Conservation (phyloP, 2,113 vertebrate species). For the Fulica atra region DNA sequence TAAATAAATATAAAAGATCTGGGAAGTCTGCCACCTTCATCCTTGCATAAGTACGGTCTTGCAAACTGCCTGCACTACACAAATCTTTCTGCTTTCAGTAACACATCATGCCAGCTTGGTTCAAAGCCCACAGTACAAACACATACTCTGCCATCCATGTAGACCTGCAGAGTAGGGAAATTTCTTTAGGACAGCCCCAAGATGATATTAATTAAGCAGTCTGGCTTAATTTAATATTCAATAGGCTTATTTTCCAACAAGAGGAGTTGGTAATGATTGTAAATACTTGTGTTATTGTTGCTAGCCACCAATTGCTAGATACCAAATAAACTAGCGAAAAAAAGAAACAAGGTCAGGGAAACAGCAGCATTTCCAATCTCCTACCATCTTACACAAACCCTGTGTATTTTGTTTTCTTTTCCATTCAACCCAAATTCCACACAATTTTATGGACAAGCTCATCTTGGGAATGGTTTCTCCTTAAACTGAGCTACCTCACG, state of each 20-base stretch:
- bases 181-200: slow-evolving; percentile 6
- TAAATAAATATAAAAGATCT: slow-evolving; percentile 26
- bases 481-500: background rate
- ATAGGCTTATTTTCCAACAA: slow-evolving; percentile 34
- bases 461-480: background rate
- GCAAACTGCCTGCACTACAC: background rate
- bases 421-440: background rate
- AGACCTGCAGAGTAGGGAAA: background rate
- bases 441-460: background rate
- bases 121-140: background rate
- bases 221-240: slow-evolving; percentile 54
- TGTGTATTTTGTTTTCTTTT: background rate
- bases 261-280: slow-evolving; percentile 32
- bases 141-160: background rate
- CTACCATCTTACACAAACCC: background rate
- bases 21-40: slow-evolving; percentile 32
- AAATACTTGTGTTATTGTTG: slow-evolving; percentile 25
- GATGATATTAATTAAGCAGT: slow-evolving; percentile 41
- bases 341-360: background rate
- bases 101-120: background rate
- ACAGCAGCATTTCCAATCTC: background rate
- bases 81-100: background rate
- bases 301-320: slow-evolving; percentile 30
- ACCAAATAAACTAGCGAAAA: slow-evolving; percentile 23
- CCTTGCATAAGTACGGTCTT: slow-evolving; percentile 5